phyloP scores from a whole-genome alignment of 2,113 vertebrate genomes.

The Telmatochromis sp. region DNA sequence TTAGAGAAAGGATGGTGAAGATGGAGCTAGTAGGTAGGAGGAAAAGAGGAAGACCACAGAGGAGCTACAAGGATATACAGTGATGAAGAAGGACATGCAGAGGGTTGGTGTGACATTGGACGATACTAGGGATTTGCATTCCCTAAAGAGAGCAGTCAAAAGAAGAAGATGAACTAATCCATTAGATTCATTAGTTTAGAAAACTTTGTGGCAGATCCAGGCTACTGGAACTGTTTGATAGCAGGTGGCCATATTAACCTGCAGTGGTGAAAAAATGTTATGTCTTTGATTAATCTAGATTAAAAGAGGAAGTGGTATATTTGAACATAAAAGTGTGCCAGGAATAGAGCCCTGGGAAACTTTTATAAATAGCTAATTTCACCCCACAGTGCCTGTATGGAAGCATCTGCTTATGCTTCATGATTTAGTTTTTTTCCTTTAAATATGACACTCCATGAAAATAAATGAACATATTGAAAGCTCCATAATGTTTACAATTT shows the following conservation, averaged over 20 bases:
- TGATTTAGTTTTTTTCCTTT: fast-evolving
- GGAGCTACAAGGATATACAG: background rate
- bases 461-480: background rate
- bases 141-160: background rate
- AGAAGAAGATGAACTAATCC: background rate
- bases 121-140: fast-evolving
- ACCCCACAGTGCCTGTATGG: background rate
- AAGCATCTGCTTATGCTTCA: background rate
- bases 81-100: background rate
- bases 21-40: background rate
- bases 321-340: background rate
- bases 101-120: background rate
- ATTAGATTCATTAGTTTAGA: background rate
- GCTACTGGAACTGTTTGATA: background rate
- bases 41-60: background rate
- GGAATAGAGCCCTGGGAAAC: background rate
- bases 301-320: background rate
- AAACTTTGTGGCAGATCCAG: fast-evolving
- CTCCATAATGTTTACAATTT: background rate
- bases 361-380: background rate
- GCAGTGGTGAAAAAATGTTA: background rate
- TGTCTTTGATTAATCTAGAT: background rate
- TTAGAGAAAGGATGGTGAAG: background rate
- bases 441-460: background rate
- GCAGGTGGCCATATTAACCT: background rate